phyloP scores from a whole-genome alignment of 2,888 invertebrate genomes.

The Andrena chrysosceles region DNA sequence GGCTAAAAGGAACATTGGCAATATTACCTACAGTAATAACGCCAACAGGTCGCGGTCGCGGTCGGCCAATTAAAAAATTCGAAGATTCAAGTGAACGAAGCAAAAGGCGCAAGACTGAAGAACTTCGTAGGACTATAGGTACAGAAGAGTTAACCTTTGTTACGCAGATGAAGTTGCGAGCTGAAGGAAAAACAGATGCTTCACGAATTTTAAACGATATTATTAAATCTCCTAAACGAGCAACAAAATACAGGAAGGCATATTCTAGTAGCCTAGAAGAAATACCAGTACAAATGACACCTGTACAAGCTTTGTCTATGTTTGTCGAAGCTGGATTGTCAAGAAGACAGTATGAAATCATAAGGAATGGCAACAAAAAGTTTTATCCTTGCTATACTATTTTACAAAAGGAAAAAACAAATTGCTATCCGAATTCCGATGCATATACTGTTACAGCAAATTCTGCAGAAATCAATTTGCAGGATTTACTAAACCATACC shows the following conservation, averaged over 20 bases:
- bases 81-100: not conserved
- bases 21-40: not conserved
- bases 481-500: not conserved
- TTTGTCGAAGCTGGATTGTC: slow-evolving; percentile 4
- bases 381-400: not conserved
- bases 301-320: slow-evolving; percentile 2
- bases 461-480: too few species aligned
- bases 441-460: too few species aligned
- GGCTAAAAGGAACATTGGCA: not conserved
- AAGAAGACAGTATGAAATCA: not conserved
- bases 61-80: not conserved
- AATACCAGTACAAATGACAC: not conserved
- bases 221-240: not conserved
- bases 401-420: not conserved
- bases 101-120: not conserved
- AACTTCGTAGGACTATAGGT: not conserved
- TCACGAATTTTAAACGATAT: not conserved
- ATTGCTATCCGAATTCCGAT: not conserved
- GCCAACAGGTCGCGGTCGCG: not conserved
- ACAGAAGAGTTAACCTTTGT: not conserved
- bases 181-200: not conserved
- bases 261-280: not conserved
- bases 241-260: not conserved
- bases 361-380: not conserved
- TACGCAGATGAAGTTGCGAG: not conserved